These are phyloP conservation scores for Naja naja DNA, from an alignment of 2,113 vertebrate species.

Conservation along the genomic window DNA sequence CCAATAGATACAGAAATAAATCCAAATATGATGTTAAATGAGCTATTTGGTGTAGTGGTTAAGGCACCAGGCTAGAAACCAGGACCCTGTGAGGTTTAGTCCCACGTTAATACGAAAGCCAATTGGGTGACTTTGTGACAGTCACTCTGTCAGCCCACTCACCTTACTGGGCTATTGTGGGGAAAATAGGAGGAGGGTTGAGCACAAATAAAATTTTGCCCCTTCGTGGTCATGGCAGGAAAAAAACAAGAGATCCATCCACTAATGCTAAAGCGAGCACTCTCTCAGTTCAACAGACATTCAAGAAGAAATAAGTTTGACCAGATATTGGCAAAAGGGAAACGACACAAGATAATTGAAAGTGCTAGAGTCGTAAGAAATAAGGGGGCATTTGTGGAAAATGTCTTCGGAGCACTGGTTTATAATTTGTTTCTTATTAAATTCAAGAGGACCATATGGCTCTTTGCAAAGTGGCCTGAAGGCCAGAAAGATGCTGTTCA, in stretches of 20 bases:
- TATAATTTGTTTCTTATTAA: neutral
- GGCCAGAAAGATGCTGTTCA: constrained; percentile 19
- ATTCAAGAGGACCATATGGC: constrained; percentile 19
- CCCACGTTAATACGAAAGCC: neutral
- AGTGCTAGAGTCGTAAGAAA: neutral
- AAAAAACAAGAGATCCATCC: neutral
- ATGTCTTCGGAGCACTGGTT: neutral
- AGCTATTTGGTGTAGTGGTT: neutral
- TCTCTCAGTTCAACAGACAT: neutral
- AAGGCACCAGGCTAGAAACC: neutral
- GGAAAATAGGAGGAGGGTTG: neutral
- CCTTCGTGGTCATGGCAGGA: neutral
- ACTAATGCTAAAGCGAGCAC: neutral
- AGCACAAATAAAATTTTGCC: neutral
- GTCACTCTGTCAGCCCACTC: neutral
- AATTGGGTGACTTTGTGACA: neutral
- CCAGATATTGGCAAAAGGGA: neutral
- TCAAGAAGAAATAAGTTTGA: neutral
- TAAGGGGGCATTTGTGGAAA: neutral
- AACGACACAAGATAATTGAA: neutral
- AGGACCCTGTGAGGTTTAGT: neutral
- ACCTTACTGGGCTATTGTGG: neutral
- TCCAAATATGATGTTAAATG: neutral
- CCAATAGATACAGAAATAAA: neutral
- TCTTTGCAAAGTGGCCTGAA: neutral